A percentile compares a stretch with the other conserved stretches of the same genome.
Conservation (phyloP, 1,140 invertebrate species). For the Portunus trituberculatus region DNA sequence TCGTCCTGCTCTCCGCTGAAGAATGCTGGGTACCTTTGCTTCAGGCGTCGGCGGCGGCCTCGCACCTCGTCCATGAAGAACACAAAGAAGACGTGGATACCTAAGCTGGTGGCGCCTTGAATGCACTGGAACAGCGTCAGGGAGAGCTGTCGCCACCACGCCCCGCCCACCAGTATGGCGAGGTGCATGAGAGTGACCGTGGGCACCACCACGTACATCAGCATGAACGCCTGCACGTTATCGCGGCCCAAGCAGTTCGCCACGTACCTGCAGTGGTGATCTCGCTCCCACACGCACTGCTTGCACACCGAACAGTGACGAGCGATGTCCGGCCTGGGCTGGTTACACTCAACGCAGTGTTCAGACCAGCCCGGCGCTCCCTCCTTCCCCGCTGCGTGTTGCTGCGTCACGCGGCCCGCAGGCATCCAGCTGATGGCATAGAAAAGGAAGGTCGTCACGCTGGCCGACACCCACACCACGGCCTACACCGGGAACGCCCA, state of each 20-base stretch:
- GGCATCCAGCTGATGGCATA: neutral
- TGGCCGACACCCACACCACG: neutral
- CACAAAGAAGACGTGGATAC: too few relatives aligned
- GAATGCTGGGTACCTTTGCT: too few relatives aligned
- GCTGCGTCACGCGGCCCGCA: neutral
- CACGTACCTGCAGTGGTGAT: neutral
- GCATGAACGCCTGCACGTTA: neutral
- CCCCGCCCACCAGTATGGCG: too few relatives aligned
- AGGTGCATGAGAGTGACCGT: too few relatives aligned
- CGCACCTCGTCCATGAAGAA: too few relatives aligned
- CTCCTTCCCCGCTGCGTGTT: neutral
- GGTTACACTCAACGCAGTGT: neutral
- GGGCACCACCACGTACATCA: neutral
- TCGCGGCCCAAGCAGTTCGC: neutral
- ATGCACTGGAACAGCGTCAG: too few relatives aligned
- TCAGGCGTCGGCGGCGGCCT: too few relatives aligned
- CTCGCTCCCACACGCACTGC: constrained; percentile 3
- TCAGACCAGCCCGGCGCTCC: neutral
- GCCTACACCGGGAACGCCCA: neutral
- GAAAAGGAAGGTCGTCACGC: neutral
- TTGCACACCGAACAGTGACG: neutral
- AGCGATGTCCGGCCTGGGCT: neutral
- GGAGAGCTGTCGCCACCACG: too few relatives aligned
- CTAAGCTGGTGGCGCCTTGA: too few relatives aligned
- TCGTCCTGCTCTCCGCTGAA: too few relatives aligned